These are phyloP conservation scores for Ammodytes dubius DNA, from an alignment of 2,113 vertebrate genomes.

Conservation along the genomic window DNA sequence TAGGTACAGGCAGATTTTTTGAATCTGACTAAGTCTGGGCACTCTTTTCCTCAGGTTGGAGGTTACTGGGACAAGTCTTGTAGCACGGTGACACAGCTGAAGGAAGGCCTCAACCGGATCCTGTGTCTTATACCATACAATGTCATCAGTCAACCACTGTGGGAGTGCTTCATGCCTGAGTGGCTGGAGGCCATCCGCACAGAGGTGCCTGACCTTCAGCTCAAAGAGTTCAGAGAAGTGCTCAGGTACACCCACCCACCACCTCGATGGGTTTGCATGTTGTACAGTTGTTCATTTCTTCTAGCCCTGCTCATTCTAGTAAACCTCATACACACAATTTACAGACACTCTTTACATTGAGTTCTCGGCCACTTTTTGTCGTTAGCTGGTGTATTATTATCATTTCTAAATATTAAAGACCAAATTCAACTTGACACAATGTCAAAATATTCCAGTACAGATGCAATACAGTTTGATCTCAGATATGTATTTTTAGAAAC, in stretches of 20 bases:
- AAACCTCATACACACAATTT: not conserved
- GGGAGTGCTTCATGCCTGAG: constrained; percentile 99
- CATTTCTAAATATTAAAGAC: not conserved
- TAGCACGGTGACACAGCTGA: constrained; percentile 95
- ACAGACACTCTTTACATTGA: not conserved
- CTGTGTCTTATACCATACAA: constrained; percentile 99
- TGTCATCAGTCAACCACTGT: constrained; percentile 95
- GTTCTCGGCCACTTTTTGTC: not conserved
- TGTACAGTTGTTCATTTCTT: not conserved
- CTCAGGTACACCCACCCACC: constrained; percentile 88
- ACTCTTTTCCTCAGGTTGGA: constrained; percentile 88
- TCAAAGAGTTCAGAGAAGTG: constrained; percentile 98
- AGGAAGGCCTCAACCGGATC: constrained; percentile 97
- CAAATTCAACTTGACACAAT: not conserved
- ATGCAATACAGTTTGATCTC: not conserved
- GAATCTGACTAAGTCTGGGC: not conserved
- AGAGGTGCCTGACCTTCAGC: constrained; percentile 94
- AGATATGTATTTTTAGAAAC: constrained; percentile 1
- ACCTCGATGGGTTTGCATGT: not conserved
- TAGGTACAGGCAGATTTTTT: constrained; percentile 1
- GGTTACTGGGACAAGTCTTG: constrained; percentile 99
- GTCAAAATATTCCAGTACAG: not conserved
- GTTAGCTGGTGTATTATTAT: not conserved
- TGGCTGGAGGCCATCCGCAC: constrained; percentile 97
- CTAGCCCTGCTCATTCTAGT: not conserved